Evolutionary conservation across 2,113 vertebrate species (phyloP).

Genomic region (Psilopogon haemacephalus): DNA sequence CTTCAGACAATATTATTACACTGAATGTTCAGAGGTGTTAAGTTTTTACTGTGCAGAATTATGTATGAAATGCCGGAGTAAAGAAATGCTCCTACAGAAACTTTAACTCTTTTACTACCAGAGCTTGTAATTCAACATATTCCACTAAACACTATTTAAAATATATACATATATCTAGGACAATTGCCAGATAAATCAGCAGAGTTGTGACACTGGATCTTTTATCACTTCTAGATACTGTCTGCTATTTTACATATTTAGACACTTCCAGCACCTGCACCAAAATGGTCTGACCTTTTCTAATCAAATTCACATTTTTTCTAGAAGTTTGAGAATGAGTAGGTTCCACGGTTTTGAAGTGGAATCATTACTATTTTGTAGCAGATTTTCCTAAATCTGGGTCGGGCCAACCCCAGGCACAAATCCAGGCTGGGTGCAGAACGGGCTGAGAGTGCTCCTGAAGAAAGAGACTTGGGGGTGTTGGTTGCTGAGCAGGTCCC

Average conservation of each 20-base stretch:
- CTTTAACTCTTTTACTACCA: background rate
- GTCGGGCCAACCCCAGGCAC: no score
- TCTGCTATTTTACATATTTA: background rate
- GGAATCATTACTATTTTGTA: background rate
- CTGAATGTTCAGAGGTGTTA: background rate
- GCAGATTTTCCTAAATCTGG: background rate
- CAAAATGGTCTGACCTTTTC: background rate
- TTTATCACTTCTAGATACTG: background rate
- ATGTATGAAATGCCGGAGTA: background rate
- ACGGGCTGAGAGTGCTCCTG: no score
- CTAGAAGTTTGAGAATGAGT: background rate
- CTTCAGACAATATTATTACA: background rate
- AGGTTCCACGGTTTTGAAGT: background rate
- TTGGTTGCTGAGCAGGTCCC: no score
- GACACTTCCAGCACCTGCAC: background rate
- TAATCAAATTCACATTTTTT: background rate
- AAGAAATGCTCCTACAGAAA: background rate
- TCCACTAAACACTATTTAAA: background rate
- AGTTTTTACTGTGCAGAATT: background rate
- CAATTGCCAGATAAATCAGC: background rate
- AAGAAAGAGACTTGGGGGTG: no score
- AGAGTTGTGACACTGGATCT: background rate
- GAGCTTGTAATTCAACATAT: background rate
- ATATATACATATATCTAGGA: background rate
- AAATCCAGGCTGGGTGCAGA: no score